These are phyloP conservation scores for Drosophila ohnishii DNA, from an alignment of 1,140 invertebrate genomes.

Conservation along the genomic window DNA sequence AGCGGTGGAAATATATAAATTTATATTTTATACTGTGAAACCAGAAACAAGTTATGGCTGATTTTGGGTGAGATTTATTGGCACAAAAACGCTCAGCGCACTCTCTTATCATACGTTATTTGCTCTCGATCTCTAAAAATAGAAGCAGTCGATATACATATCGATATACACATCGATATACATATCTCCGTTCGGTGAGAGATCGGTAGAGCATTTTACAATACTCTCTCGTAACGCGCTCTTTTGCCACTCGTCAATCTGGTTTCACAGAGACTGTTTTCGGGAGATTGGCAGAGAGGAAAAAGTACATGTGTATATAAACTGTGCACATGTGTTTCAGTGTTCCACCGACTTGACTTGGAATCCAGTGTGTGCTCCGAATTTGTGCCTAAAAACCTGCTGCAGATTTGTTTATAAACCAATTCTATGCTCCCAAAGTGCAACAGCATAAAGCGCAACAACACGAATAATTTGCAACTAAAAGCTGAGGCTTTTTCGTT, in stretches of 20 bases:
- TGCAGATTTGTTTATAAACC: slow-evolving; percentile 38
- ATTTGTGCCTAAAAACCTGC: slow-evolving; percentile 67
- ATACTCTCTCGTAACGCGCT: slow-evolving; percentile 5
- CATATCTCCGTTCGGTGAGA: not conserved
- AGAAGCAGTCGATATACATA: not conserved
- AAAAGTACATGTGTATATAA: not conserved
- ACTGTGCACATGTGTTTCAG: slow-evolving; percentile 29
- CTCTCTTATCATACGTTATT: slow-evolving; percentile 1
- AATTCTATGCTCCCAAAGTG: not conserved
- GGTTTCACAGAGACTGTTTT: slow-evolving; percentile 3
- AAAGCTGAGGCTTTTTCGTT: not conserved
- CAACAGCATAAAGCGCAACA: not conserved
- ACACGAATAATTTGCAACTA: not conserved
- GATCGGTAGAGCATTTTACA: not conserved
- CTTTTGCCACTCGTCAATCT: slow-evolving; percentile 12
- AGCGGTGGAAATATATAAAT: not conserved
- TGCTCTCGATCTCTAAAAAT: slow-evolving; percentile 24
- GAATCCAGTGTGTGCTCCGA: not conserved
- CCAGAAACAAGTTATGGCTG: slow-evolving; percentile 6
- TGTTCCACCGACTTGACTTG: slow-evolving; percentile 9
- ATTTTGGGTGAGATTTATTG: slow-evolving; percentile 10
- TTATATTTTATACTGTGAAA: not conserved
- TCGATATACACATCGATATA: not conserved
- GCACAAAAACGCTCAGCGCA: not conserved
- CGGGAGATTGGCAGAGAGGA: not conserved